Evolutionary conservation across 2,797 vertebrate genomes (phyloP).

Genomic region (Triplophysa bombifrons): DNA sequence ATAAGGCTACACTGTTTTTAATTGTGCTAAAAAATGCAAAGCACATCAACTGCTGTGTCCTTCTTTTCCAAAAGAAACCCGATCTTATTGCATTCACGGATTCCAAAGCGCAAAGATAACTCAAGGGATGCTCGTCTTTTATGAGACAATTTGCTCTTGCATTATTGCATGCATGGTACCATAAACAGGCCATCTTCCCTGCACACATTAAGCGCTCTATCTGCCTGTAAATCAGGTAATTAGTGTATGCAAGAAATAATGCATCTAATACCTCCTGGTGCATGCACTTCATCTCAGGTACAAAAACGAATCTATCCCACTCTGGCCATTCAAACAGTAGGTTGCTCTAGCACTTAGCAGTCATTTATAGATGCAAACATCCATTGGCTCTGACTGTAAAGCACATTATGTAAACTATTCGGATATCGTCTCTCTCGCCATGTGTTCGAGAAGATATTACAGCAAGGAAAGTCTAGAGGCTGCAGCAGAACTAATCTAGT

Average conservation of each 20-base stretch:
- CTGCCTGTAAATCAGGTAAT: conserved; percentile 52
- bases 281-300: conserved; percentile 19
- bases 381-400: conserved; percentile 39
- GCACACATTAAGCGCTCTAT: conserved; percentile 18
- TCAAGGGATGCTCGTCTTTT: conserved; percentile 35
- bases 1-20: not conserved
- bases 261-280: conserved; percentile 29
- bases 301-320: not conserved
- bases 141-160: conserved; percentile 44
- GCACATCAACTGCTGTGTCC: not conserved
- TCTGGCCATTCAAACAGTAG: conserved; percentile 14
- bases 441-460: conserved; percentile 67
- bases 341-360: conserved; percentile 32
- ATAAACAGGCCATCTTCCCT: conserved; percentile 49
- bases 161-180: conserved; percentile 35
- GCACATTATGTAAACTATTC: conserved; percentile 40
- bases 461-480: conserved; percentile 58
- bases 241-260: conserved; percentile 35
- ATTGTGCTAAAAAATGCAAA: conserved; percentile 22
- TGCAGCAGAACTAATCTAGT: conserved; percentile 69
- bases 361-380: conserved; percentile 29
- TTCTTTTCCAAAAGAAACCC: not conserved
- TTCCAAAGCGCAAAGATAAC: conserved; percentile 29
- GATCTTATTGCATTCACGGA: conserved; percentile 9
- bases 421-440: conserved; percentile 40